phyloP scores from a whole-genome alignment of 2,113 vertebrate genomes.

The Fulmarus glacialis region DNA sequence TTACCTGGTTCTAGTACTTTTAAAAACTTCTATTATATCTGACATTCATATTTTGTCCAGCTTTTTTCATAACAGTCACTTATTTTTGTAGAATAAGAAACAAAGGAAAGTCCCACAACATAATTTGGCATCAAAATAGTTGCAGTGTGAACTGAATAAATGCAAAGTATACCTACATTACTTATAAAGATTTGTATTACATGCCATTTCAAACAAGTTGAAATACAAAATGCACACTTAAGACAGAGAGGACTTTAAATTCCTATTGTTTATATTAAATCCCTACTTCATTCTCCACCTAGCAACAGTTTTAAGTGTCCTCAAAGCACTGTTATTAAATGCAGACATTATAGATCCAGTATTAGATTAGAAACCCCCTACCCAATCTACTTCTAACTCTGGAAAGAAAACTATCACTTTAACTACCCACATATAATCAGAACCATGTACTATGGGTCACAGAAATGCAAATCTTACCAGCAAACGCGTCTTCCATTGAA shows the following conservation, averaged over 20 bases:
- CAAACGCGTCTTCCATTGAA: background rate
- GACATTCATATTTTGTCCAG: background rate
- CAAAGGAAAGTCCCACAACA: background rate
- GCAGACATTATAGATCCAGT: background rate
- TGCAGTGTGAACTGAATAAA: background rate
- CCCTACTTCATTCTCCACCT: background rate
- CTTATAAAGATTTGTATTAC: background rate
- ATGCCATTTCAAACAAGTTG: background rate
- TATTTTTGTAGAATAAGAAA: background rate
- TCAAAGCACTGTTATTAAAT: background rate
- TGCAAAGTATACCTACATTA: background rate
- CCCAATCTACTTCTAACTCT: background rate
- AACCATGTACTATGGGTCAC: accelerated
- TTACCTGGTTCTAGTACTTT: background rate
- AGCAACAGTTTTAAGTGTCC: background rate
- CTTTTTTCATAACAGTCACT: background rate
- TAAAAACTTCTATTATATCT: background rate
- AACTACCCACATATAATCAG: background rate
- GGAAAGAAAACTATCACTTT: background rate
- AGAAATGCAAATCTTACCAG: conserved; percentile 48
- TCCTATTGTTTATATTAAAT: background rate
- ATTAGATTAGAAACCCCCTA: background rate
- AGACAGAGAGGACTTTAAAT: background rate
- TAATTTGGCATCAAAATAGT: background rate
- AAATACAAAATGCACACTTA: background rate